phyloP scores from a whole-genome alignment of 2,797 vertebrate species.

The Nothura maculosa region DNA sequence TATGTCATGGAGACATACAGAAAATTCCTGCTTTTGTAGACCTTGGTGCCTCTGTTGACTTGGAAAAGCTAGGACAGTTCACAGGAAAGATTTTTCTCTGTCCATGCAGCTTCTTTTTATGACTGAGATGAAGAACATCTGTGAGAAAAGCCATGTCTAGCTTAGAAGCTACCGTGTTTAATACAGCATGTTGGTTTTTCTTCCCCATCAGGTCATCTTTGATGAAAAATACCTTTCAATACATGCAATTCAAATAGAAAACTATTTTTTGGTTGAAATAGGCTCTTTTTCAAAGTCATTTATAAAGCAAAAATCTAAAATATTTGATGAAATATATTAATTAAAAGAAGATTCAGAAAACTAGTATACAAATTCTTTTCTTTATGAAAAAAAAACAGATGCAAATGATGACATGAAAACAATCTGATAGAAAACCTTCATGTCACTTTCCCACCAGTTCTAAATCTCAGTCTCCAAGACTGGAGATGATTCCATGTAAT shows the following conservation, averaged over 20 bases:
- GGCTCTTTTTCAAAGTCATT: neutral
- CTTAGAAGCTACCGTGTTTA: neutral
- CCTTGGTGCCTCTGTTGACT: neutral
- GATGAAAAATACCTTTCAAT: neutral
- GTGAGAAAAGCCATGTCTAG: fast-evolving
- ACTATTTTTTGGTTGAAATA: neutral
- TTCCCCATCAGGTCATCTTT: neutral
- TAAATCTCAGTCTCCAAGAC: neutral
- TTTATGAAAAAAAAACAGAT: neutral
- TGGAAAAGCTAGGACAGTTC: neutral
- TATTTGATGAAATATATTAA: neutral
- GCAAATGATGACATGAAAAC: neutral
- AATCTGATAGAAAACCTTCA: neutral
- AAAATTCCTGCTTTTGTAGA: neutral
- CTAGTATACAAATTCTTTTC: neutral
- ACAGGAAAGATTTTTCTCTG: neutral
- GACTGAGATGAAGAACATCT: neutral
- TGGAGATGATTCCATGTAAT: neutral
- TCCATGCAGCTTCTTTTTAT: neutral
- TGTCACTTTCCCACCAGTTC: neutral
- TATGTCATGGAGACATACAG: fast-evolving
- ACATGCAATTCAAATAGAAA: neutral
- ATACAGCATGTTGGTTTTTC: neutral
- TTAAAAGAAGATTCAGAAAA: neutral
- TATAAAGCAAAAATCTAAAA: neutral